These are phyloP conservation scores for Cremastobaeus sp. DNA, from an alignment of 2,888 invertebrate species.

Conservation along the genomic window DNA sequence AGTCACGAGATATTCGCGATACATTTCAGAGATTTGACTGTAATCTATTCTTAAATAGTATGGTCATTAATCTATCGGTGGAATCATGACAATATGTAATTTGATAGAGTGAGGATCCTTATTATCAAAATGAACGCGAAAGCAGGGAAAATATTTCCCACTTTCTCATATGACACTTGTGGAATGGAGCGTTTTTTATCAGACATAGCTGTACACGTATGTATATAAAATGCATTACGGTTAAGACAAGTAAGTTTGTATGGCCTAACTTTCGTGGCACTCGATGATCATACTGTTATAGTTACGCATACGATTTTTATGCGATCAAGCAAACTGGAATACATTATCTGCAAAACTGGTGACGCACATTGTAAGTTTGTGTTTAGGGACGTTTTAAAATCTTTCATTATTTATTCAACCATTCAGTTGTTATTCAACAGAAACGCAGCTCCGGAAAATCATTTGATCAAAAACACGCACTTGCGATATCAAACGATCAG, in stretches of 20 bases:
- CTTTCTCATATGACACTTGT: conserved; percentile 58
- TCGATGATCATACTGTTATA: conserved; percentile 58
- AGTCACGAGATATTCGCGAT: conserved; percentile 31
- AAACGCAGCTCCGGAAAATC: background rate
- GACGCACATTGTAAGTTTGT: conserved; percentile 31
- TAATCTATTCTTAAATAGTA: conserved; percentile 37
- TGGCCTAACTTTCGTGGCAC: conserved; percentile 61
- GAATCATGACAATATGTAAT: conserved; percentile 44
- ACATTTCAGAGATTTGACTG: conserved; percentile 27
- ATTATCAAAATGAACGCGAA: conserved; percentile 49
- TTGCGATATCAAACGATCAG: no score
- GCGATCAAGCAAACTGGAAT: conserved; percentile 55
- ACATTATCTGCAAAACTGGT: conserved; percentile 55
- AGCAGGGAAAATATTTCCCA: conserved; percentile 46
- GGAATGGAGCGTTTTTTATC: conserved; percentile 57
- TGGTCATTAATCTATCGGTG: conserved; percentile 42
- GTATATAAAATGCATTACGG: conserved; percentile 59
- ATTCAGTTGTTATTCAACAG: no score
- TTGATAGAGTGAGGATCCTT: conserved; percentile 41
- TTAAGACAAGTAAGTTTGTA: conserved; percentile 60
- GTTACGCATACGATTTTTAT: conserved; percentile 49
- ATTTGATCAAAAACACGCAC: conserved; percentile 2
- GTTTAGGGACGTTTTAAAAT: conserved; percentile 45
- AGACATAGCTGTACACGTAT: conserved; percentile 57
- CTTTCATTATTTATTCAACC: no score